A percentile compares a stretch with the other conserved stretches of the same genome.
Conservation (phyloP, 2,113 vertebrate genomes). For the Hippopotamus amphibius region DNA sequence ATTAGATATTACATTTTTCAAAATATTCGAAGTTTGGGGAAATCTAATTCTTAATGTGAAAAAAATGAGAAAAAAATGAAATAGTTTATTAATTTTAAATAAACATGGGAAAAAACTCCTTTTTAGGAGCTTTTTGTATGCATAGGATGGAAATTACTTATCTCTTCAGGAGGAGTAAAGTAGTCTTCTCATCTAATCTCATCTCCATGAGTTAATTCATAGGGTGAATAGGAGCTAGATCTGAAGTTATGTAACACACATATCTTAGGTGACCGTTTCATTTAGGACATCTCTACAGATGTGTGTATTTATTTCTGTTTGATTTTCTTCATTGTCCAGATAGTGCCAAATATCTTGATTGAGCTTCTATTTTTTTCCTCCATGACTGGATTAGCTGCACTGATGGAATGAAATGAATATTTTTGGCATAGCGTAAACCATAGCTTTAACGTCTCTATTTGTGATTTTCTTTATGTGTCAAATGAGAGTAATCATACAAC, state of each 20-base stretch:
- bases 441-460: neutral
- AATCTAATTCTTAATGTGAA: neutral
- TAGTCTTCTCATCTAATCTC: neutral
- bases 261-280: neutral
- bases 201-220: neutral
- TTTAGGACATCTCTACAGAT: neutral
- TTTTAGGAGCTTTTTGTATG: neutral
- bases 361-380: neutral
- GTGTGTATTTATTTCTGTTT: neutral
- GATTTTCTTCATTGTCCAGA: neutral
- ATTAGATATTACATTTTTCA: neutral
- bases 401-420: neutral
- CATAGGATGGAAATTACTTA: neutral
- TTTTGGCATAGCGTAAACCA: neutral
- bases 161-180: neutral
- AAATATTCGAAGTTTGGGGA: neutral
- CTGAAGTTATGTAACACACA: neutral
- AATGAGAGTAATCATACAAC: conserved; percentile 7
- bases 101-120: neutral
- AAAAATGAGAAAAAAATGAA: neutral
- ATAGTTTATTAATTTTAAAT: neutral
- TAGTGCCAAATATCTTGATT: neutral
- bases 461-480: neutral
- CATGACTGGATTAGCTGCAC: neutral
- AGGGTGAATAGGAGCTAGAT: neutral